Evolutionary conservation across 2,888 invertebrate genomes (phyloP).

Genomic region (Escarpia spicata): DNA sequence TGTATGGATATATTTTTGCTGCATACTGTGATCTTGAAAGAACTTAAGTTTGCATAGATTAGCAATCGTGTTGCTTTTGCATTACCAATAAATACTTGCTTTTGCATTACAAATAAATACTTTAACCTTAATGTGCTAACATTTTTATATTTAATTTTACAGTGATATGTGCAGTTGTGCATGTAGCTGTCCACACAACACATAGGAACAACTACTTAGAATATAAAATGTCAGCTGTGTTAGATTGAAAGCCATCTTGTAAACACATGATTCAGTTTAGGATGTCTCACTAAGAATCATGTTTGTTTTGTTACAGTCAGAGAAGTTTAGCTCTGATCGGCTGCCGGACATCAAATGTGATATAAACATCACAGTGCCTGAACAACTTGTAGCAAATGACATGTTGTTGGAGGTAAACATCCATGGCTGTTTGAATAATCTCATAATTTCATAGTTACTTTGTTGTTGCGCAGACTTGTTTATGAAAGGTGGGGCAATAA

Average conservation of each 20-base stretch:
- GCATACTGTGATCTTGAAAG: background rate
- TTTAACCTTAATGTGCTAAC: background rate
- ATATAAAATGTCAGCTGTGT: background rate
- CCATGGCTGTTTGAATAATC: background rate
- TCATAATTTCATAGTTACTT: background rate
- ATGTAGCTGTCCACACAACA: too few relatives aligned
- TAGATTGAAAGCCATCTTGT: background rate
- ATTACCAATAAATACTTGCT: background rate
- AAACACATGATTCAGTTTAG: background rate
- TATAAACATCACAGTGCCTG: slow-evolving; percentile 89
- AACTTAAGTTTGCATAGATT: background rate
- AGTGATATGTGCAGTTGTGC: too few relatives aligned
- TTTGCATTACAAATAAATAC: too few relatives aligned
- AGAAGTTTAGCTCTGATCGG: slow-evolving; percentile 82
- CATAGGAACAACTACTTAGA: too few relatives aligned
- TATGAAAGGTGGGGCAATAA: background rate
- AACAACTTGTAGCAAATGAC: slow-evolving; percentile 68
- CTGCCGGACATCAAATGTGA: slow-evolving; percentile 82
- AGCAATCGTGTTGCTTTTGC: background rate
- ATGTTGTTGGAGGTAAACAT: slow-evolving; percentile 26
- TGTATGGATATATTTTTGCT: background rate
- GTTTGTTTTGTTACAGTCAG: slow-evolving; percentile 67
- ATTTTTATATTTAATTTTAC: background rate
- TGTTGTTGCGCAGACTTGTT: slow-evolving; percentile 25
- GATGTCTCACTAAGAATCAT: background rate